Evolutionary conservation across 2,888 invertebrate genomes (phyloP), one percentile per base, ranked within the genome.

Genomic region (Chesias legatella): DNA sequence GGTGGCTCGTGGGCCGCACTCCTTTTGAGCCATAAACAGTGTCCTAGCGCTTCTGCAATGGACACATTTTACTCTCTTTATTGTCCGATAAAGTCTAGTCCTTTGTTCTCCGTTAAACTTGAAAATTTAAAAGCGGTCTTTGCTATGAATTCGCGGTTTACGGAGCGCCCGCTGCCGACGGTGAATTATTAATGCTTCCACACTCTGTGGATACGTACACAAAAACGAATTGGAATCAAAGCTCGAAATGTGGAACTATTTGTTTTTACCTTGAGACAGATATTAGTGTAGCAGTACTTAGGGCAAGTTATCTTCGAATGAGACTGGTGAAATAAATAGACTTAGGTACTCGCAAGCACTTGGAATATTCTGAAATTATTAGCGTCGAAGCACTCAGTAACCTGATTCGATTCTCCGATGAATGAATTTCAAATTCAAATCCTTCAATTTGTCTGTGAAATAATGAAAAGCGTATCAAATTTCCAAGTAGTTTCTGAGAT

Each of bases 41-140:
- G 60, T 65, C 60, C 61, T 60, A 63, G 71, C 67, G 63, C 65
- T 63, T 58, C 66, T 76, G 78, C 76, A 73, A 62, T 67, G 66
- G 74, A 80, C 76, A 82, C 78, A 81, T 77, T 83, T 79, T 76
- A 72, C 78, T 75, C 71, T 75, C 75, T 80, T 83, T 81, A 80
- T 71, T 61, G 72, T 67, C 68, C 70, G 73, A 77, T 76, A 75
- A 76, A 80, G 67, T 69, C 72, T 68, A 66, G 60, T 68, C 73
- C 77, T 79, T 77, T 82, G 79, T 82, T 76, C 77, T 67, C 67
- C 43, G 63, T 63, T 77, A 40, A 45, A 40, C 76, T 76, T 80
- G 73, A 76, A 79, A 81, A 73, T 82, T 81, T 81, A 79, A 82
- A 81, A 75, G 67, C 73, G 68, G 67, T 73, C 71, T 71, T 74